Base-by-base conservation (phyloP, 2,888 invertebrate genomes). In the Caenorhabditis uteleia region DNA sequence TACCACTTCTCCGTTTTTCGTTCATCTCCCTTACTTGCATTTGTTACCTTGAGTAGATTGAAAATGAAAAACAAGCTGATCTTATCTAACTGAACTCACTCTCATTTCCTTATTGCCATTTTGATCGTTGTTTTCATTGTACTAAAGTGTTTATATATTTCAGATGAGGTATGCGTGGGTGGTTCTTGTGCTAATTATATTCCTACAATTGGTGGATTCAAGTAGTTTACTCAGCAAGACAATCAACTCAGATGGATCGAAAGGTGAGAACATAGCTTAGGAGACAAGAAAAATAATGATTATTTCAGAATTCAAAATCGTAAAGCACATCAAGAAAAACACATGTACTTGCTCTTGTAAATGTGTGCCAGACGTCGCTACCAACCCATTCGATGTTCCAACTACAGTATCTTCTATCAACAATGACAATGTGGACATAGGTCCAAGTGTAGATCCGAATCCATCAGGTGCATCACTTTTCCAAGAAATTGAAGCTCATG, bases 251-350 rank as follows among this genome's bases (percentile, higher is more conserved):
- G 72, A 72, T 62, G 72, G 72, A 45, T 56, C 56, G 12, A 66
- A 57, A 60, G 72, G 72, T 69, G 18, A 26, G 54, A 33, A 27
- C 8, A 31, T 21, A 4, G 16, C 12, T 16, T 34, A 21, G 8
- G 26, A 21, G 3, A 25, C 26, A n/a, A 25, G 34, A 20, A 38
- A 21, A 16, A 2, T 40, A 2, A 29, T 40, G 2, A 40, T 20
- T 38, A 23, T 61, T 71, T 46, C 65, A 72, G 72, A 69, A 34
- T 72, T 72, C 48, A 70, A 69, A 51, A 68, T 72, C 5, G 50
- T 72, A 31, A 72, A 72, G 26, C 49, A 65, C 16, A 72, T 72
- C 55, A 69, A 72, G 31, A 57, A 68, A 12, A 72, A 72, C 44
- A 67, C 67, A 3, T 72, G 72, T 29, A 61, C 57, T 16, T 72